Percentiles rank a stretch among this genome's conserved stretches.
Evolutionary conservation across 1,140 invertebrate genomes (phyloP).

Genomic region (Cepaea nemoralis): DNA sequence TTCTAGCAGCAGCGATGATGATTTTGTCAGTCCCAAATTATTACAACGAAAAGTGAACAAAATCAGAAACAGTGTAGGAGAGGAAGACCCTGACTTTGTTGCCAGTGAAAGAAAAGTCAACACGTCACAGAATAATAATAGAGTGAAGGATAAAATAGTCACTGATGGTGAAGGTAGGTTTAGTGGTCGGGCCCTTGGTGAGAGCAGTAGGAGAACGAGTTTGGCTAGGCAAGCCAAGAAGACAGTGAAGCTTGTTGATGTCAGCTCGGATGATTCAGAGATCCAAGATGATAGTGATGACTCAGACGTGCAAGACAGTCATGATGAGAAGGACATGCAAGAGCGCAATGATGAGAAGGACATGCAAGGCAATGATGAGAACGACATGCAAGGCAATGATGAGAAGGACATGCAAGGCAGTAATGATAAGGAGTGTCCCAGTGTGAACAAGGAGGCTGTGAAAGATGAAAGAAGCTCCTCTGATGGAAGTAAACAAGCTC

Average conservation of each 20-base stretch:
- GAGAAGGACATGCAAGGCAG: too few species aligned
- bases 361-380: too few species aligned
- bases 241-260: background rate
- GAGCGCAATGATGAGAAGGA: too few species aligned
- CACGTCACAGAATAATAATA: background rate
- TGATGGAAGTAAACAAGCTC: background rate
- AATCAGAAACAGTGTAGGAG: background rate
- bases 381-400: too few species aligned
- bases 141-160: background rate
- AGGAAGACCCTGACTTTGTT: background rate
- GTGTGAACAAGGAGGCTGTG: background rate
- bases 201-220: too few species aligned
- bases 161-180: too few species aligned
- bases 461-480: background rate
- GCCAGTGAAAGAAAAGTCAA: background rate
- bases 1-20: background rate
- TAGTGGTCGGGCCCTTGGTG: too few species aligned
- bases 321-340: background rate
- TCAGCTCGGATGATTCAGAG: too few species aligned
- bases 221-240: background rate
- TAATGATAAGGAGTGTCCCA: too few species aligned
- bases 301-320: background rate
- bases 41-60: background rate
- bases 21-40: background rate
- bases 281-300: too few species aligned